phyloP scores from a whole-genome alignment of 1,140 invertebrate species.

The Papilio polyxenes region DNA sequence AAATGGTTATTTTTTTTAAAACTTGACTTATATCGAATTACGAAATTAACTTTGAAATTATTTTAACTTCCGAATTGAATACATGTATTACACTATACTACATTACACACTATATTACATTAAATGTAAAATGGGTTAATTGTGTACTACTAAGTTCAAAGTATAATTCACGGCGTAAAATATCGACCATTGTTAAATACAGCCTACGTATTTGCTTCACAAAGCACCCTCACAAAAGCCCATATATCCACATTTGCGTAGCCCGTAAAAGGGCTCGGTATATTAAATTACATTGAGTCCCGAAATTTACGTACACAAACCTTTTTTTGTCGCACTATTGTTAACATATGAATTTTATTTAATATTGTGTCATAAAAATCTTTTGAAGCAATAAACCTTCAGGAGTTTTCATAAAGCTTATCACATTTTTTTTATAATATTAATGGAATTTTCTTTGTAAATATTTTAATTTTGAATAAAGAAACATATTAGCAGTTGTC shows the following conservation, averaged over 20 bases:
- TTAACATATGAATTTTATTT: slow-evolving; percentile 8
- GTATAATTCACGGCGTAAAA: not conserved
- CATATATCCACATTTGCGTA: slow-evolving; percentile 21
- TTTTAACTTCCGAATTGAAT: not conserved
- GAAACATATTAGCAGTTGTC: too few relatives aligned
- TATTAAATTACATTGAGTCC: slow-evolving; percentile 29
- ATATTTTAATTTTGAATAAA: too few relatives aligned
- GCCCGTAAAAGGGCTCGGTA: slow-evolving; percentile 20
- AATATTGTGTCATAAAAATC: not conserved
- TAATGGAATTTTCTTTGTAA: too few relatives aligned
- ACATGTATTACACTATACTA: too few relatives aligned
- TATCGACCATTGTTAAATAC: not conserved
- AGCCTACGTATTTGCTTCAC: not conserved
- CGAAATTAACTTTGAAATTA: not conserved
- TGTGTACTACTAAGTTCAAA: not conserved
- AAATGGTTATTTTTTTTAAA: not conserved
- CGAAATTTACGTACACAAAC: slow-evolving; percentile 13
- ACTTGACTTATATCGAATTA: not conserved
- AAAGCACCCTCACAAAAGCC: not conserved
- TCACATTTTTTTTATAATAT: not conserved
- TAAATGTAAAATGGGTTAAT: not conserved
- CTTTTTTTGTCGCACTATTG: not conserved
- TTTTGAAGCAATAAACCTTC: not conserved
- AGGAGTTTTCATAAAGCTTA: not conserved
- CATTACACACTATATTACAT: too few relatives aligned